Percentiles rank a stretch among this genome's conserved stretches.
phyloP scores from a whole-genome alignment of 2,113 vertebrate species.

The Scatophagus argus region DNA sequence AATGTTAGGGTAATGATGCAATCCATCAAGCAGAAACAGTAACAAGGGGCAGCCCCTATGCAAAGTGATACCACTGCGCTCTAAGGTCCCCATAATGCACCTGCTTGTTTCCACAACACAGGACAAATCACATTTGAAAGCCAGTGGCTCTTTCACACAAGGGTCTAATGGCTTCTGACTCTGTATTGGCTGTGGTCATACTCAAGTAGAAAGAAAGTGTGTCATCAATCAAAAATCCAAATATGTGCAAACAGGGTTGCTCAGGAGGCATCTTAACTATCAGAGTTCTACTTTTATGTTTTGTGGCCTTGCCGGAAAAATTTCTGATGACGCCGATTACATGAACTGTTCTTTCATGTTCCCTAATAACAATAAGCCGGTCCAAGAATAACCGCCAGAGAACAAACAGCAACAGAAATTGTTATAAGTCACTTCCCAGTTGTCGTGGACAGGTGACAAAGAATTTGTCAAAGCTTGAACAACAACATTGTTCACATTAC shows the following conservation, averaged over 20 bases:
- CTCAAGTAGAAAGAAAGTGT: conserved; percentile 5
- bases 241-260: conserved; percentile 5
- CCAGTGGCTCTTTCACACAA: conserved; percentile 24
- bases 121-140: conserved; percentile 41
- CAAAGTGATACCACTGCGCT: conserved; percentile 62
- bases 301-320: conserved; percentile 19
- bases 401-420: conserved; percentile 33
- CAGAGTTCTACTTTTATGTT: not conserved
- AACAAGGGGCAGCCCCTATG: conserved; percentile 69
- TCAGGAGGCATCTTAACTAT: not conserved
- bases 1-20: conserved; percentile 65
- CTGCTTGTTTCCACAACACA: conserved; percentile 74
- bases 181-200: conserved; percentile 4
- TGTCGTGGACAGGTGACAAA: conserved; percentile 64
- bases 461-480: conserved; percentile 16
- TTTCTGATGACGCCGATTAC: conserved; percentile 35
- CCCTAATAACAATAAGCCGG: conserved; percentile 3
- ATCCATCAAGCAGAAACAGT: conserved; percentile 61
- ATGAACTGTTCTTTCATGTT: conserved; percentile 30
- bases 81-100: conserved; percentile 45
- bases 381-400: conserved; percentile 55
- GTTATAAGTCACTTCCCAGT: conserved; percentile 43
- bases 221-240: conserved; percentile 29
- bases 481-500: too few relatives aligned
- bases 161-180: not conserved